Evolutionary conservation across 92 coral and sea anemone species (phyloP).

Genomic region (Epizoanthus illoricatus): DNA sequence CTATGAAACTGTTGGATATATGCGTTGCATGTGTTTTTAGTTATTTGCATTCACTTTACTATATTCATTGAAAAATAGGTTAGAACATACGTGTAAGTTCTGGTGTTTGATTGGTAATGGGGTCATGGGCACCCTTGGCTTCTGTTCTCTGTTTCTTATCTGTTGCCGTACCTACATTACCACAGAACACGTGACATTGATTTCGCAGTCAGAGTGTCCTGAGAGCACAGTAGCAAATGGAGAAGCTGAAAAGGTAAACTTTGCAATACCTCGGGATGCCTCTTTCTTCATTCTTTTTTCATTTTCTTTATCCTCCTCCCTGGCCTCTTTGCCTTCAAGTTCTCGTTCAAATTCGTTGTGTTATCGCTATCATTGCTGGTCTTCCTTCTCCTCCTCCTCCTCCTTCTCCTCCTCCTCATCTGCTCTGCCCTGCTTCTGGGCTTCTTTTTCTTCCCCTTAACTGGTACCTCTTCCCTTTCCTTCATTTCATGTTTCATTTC

Average conservation of each 20-base stretch:
- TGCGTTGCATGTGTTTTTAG: too few relatives aligned
- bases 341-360: not conserved
- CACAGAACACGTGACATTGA: slow-evolving; percentile 71
- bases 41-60: too few relatives aligned
- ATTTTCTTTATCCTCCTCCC: not conserved
- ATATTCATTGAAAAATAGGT: too few relatives aligned
- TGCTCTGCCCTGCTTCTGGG: not conserved
- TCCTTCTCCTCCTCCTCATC: too few relatives aligned
- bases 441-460: too few relatives aligned
- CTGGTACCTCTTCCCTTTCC: too few relatives aligned
- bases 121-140: too few relatives aligned
- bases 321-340: not conserved
- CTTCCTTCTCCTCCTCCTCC: not conserved
- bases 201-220: slow-evolving; percentile 68
- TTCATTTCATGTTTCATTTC: not conserved
- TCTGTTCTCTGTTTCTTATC: too few relatives aligned
- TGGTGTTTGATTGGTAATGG: too few relatives aligned
- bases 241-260: slow-evolving; percentile 67
- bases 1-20: too few relatives aligned
- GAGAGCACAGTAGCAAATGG: slow-evolving; percentile 62
- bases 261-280: too few relatives aligned
- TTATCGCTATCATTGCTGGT: not conserved
- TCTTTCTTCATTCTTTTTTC: not conserved
- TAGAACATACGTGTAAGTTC: too few relatives aligned
- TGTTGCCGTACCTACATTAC: not conserved